Percentiles rank a stretch among this genome's conserved stretches.
phyloP scores from a whole-genome alignment of 2,113 vertebrate species.

The Pycnonotus jocosus region DNA sequence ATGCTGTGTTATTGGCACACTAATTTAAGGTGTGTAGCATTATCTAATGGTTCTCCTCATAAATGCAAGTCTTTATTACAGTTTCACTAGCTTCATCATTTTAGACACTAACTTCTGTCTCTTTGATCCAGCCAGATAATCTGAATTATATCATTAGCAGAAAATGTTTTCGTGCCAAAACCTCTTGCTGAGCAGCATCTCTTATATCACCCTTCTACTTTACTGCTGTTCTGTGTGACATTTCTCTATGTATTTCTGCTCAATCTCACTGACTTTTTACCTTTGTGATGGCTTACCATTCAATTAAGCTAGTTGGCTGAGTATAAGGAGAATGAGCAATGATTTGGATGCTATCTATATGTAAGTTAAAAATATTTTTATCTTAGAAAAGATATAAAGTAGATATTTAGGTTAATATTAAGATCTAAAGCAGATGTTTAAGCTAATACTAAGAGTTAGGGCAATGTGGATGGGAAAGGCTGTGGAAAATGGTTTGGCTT shows the following conservation, averaged over 20 bases:
- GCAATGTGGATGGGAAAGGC: background rate
- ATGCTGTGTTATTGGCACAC: background rate
- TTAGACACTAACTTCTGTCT: background rate
- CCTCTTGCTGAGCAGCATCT: background rate
- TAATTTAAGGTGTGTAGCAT: background rate
- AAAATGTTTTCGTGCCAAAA: background rate
- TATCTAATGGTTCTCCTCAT: background rate
- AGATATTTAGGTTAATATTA: background rate
- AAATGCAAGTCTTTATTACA: conserved; percentile 2
- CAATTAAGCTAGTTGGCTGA: background rate
- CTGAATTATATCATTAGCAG: background rate
- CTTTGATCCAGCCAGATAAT: conserved; percentile 14
- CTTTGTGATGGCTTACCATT: background rate
- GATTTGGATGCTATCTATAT: background rate
- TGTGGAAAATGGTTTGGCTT: background rate
- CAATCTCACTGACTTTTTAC: background rate
- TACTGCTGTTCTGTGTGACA: background rate
- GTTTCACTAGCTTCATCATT: background rate
- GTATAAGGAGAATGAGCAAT: background rate
- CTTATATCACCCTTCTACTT: background rate
- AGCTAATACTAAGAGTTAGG: background rate
- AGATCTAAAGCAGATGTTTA: background rate
- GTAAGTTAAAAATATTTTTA: background rate
- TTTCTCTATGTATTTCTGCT: background rate
- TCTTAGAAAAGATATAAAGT: background rate